A percentile compares a stretch with the other conserved stretches of the same genome.
Evolutionary conservation across 2,888 invertebrate species (phyloP).

Genomic region (Megaustenia siamemsis): DNA sequence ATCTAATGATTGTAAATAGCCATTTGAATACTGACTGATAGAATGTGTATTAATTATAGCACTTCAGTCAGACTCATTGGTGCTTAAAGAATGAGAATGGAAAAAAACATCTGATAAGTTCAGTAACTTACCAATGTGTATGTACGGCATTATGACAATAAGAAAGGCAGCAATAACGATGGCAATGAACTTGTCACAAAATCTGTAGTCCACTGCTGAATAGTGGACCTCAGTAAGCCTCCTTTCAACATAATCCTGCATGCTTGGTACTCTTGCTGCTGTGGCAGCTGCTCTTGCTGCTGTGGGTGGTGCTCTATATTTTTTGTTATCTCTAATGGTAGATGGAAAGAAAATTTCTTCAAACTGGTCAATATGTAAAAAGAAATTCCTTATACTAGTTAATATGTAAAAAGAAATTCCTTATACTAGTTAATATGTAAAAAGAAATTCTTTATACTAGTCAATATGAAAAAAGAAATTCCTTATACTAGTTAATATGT

Average conservation of each 20-base stretch:
- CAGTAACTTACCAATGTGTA: constrained; percentile 75
- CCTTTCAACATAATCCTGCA: constrained; percentile 73
- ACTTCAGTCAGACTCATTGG: no score
- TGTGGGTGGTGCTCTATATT: constrained; percentile 27
- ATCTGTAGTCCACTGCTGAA: constrained; percentile 65
- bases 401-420: no score
- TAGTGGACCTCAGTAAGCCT: constrained; percentile 71
- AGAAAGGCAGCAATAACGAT: constrained; percentile 65
- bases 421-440: no score
- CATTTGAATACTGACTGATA: no score
- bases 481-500: no score
- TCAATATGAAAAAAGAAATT: no score
- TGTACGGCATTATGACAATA: constrained; percentile 72
- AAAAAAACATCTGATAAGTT: neutral
- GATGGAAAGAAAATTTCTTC: neutral
- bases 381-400: no score
- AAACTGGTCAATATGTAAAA: no score
- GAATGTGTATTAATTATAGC: no score
- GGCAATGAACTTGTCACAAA: constrained; percentile 70
- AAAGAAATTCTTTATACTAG: no score
- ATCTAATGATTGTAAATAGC: no score
- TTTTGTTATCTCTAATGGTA: constrained; percentile 37
- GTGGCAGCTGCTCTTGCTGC: constrained; percentile 8
- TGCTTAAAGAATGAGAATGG: no score
- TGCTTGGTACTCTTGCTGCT: constrained; percentile 49